Percentiles rank a stretch among this genome's conserved stretches.
Evolutionary conservation across 2,113 vertebrate genomes (phyloP).

Genomic region (Alethe diademata): DNA sequence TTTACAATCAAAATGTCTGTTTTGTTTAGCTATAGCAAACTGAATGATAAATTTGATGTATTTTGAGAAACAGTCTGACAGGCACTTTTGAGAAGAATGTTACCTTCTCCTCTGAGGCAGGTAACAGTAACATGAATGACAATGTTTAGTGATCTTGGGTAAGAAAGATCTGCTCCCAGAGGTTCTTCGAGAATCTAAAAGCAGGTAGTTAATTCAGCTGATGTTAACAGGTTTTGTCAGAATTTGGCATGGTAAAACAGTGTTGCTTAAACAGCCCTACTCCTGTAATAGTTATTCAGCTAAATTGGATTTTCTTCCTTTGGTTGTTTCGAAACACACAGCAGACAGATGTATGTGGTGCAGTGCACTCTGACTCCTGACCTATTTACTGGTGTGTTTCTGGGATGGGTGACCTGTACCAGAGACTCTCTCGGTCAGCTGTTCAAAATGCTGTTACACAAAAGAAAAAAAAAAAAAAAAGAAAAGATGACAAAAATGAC

Average conservation of each 20-base stretch:
- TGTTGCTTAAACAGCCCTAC: neutral
- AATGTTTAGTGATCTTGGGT: conserved; percentile 10
- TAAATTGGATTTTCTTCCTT: neutral
- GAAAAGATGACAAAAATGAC: neutral
- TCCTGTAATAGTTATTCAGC: neutral
- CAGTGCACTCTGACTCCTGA: neutral
- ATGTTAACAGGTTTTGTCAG: conserved; percentile 24
- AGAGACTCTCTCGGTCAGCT: neutral
- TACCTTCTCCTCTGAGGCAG: neutral
- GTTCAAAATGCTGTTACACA: neutral
- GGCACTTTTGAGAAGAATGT: neutral
- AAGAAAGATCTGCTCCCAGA: conserved; percentile 30
- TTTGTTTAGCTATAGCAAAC: conserved; percentile 38
- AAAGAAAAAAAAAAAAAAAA: neutral
- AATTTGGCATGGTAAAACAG: neutral
- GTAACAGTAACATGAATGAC: conserved; percentile 12
- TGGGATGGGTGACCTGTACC: neutral
- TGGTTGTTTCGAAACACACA: neutral
- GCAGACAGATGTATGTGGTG: neutral
- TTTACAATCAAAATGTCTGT: conserved; percentile 1
- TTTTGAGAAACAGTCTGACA: conserved; percentile 19
- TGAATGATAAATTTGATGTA: neutral
- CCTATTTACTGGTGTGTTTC: neutral
- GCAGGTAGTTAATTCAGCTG: conserved; percentile 18
- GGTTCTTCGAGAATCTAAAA: neutral